phyloP scores from a whole-genome alignment of 2,797 vertebrate genomes.

The Phataginus tetradactyla region DNA sequence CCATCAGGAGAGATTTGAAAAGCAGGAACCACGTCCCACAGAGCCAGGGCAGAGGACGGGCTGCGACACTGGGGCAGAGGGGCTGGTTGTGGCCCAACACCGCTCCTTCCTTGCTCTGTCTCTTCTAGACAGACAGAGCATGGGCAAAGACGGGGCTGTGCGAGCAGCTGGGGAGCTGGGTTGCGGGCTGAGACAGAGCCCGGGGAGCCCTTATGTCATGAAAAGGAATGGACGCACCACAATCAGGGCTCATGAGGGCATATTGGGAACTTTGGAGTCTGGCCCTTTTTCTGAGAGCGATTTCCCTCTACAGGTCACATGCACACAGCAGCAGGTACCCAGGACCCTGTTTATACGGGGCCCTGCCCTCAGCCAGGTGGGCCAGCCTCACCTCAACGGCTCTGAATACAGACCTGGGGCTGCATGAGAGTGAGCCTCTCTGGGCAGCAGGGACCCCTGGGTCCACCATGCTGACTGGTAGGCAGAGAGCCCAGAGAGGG shows the following conservation, averaged over 20 bases:
- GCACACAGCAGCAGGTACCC: too few species aligned
- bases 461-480: too few species aligned
- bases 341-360: accelerated
- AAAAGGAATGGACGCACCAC: background rate
- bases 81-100: background rate
- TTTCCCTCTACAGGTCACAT: accelerated
- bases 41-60: background rate
- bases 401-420: background rate
- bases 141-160: background rate
- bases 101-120: background rate
- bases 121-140: background rate
- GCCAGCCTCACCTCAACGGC: background rate
- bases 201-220: background rate
- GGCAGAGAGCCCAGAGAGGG: background rate
- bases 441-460: background rate
- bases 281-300: background rate
- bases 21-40: too few species aligned
- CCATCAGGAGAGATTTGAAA: background rate
- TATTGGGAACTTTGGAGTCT: too few species aligned
- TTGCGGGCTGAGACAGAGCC: too few species aligned
- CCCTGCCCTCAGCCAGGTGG: accelerated
- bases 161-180: background rate
- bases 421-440: background rate
- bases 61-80: background rate
- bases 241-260: background rate